Evolutionary conservation across 2,113 vertebrate genomes (phyloP), one percentile per base, ranked within the genome.

Genomic region (Equus przewalskii): DNA sequence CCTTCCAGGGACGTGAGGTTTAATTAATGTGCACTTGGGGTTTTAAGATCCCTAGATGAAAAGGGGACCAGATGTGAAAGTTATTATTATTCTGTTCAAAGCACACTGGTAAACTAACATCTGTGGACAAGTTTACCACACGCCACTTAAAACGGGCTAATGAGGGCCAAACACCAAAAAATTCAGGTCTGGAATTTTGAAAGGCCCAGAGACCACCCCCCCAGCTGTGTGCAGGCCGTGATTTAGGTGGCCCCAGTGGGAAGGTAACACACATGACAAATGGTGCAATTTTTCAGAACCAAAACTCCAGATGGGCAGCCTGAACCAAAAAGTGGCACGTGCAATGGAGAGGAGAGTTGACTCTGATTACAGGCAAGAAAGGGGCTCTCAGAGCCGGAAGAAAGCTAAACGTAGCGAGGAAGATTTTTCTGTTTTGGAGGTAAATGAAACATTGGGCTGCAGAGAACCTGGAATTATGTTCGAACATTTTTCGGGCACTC

Each of bases 41-140:
- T 65, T 96, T 95, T 96, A 94, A 96, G 91, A 88, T 96, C 86
- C 73, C 56, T 24, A 91, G 96, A 96, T 97, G 96, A 96, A 98
- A 98, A 94, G 87, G 56, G 36, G 26, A 83, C 73, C 92, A 95
- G 95, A 97, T 96, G 95, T 81, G 80, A 96, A 96, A 78, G 82
- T 93, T 96, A 76, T 94, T 92, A 97, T 97, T 93, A 98, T 95
- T 97, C 54, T 58, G 67, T 96, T 96, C 97, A 96, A 97, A 98
- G 86, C 15, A 72, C 30, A 81, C n/a, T 26, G 67, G 85, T 26
- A 49, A 72, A 41, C 81, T 69, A 75, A 93, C 91, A 96, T 97
- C 79, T 94, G 91, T 30, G 54, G 58, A 44, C 83, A 87, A 33
- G 73, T 93, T 73, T 36, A 86, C 82, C 80, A 78, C 67, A 33